Evolutionary conservation across 1,140 invertebrate genomes (phyloP).

Genomic region (Papilio polytes): DNA sequence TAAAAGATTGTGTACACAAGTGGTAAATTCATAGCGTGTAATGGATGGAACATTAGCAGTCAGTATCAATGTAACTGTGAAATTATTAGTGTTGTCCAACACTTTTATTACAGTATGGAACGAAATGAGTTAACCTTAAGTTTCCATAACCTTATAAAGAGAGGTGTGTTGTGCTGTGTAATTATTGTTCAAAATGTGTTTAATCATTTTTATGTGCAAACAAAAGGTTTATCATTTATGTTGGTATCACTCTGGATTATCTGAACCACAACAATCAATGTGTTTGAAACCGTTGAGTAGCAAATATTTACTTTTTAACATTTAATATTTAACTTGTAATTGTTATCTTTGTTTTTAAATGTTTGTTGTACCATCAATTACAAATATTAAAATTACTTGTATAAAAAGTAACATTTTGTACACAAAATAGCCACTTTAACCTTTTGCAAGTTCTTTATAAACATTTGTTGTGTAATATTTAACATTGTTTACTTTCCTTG

Average conservation of each 20-base stretch:
- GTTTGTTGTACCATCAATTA: no score
- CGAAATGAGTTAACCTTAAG: slow-evolving; percentile 76
- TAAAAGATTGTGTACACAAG: slow-evolving; percentile 78
- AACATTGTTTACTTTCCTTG: not conserved
- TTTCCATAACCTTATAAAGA: slow-evolving; percentile 79
- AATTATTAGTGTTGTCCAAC: slow-evolving; percentile 47
- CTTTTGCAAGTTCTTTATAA: no score
- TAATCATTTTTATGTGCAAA: slow-evolving; percentile 31
- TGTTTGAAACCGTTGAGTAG: slow-evolving; percentile 9
- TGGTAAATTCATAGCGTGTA: slow-evolving; percentile 68
- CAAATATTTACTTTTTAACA: not conserved
- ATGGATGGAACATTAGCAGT: slow-evolving; percentile 71
- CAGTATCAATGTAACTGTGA: slow-evolving; percentile 59
- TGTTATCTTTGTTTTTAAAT: no score
- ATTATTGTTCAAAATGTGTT: slow-evolving; percentile 45
- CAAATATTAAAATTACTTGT: no score
- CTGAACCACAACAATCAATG: slow-evolving; percentile 25
- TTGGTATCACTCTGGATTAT: slow-evolving; percentile 17
- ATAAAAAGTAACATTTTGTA: no score
- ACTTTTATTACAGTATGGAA: slow-evolving; percentile 70
- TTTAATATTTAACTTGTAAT: not conserved
- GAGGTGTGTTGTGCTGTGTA: slow-evolving; percentile 69
- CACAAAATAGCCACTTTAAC: no score
- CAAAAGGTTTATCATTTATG: not conserved
- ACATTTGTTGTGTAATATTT: not conserved